These are phyloP conservation scores for Trichonephila clavipes DNA, from an alignment of 1,140 invertebrate genomes.

Conservation along the genomic window DNA sequence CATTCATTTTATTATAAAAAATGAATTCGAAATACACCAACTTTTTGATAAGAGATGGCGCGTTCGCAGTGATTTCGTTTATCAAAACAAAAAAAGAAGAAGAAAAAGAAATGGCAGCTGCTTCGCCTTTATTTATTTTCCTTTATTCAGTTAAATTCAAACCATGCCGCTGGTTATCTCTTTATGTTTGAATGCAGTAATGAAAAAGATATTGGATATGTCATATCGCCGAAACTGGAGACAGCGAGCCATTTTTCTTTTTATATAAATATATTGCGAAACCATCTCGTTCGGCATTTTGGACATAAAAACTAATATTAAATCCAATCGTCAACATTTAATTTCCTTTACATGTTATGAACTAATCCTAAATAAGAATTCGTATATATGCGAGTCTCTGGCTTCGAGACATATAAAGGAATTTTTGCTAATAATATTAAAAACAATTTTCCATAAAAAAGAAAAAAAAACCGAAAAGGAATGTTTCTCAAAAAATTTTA, in stretches of 20 bases:
- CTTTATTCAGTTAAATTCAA: constrained; percentile 29
- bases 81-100: constrained; percentile 19
- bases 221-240: constrained; percentile 26
- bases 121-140: not conserved
- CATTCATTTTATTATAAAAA: constrained; percentile 12
- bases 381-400: not conserved
- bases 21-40: constrained; percentile 42
- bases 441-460: too few relatives aligned
- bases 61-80: constrained; percentile 36
- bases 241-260: not conserved
- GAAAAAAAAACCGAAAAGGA: too few relatives aligned
- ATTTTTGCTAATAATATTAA: too few relatives aligned
- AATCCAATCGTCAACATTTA: not conserved
- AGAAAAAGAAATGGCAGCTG: not conserved
- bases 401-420: not conserved
- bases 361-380: not conserved
- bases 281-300: not conserved
- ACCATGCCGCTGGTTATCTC: constrained; percentile 36
- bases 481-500: too few relatives aligned
- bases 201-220: constrained; percentile 71
- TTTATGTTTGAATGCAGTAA: constrained; percentile 1
- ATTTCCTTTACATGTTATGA: not conserved
- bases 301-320: constrained; percentile 42
- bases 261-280: not conserved
- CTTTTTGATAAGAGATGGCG: constrained; percentile 52